These are phyloP conservation scores for Megalonaias nervosa DNA, from an alignment of 1,140 invertebrate species.

Conservation along the genomic window DNA sequence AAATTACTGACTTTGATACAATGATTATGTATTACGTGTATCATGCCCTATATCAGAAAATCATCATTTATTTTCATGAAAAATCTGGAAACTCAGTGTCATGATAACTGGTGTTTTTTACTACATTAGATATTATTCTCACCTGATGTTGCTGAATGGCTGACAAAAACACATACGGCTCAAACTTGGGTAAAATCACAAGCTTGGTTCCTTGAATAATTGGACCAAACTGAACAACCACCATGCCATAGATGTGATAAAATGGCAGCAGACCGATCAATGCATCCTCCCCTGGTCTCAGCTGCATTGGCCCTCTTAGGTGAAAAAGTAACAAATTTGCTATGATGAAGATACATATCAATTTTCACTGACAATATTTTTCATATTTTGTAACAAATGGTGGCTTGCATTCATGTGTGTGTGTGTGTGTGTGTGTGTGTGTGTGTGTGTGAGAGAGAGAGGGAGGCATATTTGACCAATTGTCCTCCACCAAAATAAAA, in stretches of 20 bases:
- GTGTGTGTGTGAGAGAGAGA: no score
- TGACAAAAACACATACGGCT: conserved; percentile 77
- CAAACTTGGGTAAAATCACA: conserved; percentile 83
- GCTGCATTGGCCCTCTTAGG: conserved; percentile 37
- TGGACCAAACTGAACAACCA: conserved; percentile 61
- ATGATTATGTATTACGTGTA: no score
- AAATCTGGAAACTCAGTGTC: background rate
- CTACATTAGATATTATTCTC: conserved; percentile 5
- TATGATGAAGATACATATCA: no score
- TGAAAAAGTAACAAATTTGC: background rate
- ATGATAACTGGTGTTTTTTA: background rate
- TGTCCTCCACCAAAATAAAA: no score
- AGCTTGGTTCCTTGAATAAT: conserved; percentile 78
- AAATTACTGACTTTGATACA: background rate
- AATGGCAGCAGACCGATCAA: conserved; percentile 80
- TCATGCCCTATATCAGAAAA: no score
- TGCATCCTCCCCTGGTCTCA: conserved; percentile 51
- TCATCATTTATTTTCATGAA: no score
- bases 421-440: no score
- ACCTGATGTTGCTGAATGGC: conserved; percentile 78
- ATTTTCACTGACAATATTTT: no score
- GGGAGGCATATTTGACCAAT: no score
- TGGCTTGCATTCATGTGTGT: no score
- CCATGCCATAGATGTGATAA: conserved; percentile 88
- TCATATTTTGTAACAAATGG: no score